Evolutionary conservation across 2,888 invertebrate species (phyloP).

Genomic region (Nemurella pictetii): DNA sequence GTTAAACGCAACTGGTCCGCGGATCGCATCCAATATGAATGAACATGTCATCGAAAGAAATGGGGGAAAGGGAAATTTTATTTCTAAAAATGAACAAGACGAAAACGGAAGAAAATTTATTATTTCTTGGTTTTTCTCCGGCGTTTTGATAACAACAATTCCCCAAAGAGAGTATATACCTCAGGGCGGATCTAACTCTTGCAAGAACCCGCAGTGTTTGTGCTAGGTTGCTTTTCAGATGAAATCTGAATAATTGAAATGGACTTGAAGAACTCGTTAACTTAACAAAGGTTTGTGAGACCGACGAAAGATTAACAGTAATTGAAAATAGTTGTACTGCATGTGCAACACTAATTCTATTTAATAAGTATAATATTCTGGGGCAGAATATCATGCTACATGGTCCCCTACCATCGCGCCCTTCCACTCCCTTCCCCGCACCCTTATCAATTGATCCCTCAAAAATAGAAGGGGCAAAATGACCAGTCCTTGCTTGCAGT

Average conservation of each 20-base stretch:
- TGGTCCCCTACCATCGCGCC: too few relatives aligned
- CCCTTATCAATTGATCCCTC: too few relatives aligned
- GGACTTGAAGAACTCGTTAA: background rate
- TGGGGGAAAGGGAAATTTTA: slow-evolving; percentile 13
- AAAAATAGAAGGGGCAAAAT: too few relatives aligned
- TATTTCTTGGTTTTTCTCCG: background rate
- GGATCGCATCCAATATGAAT: slow-evolving; percentile 19
- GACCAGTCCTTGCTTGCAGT: too few relatives aligned
- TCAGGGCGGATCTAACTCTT: too few relatives aligned
- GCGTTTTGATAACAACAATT: background rate
- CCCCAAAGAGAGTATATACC: background rate
- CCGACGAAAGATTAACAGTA: too few relatives aligned
- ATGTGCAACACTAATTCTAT: too few relatives aligned
- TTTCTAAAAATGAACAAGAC: slow-evolving; percentile 8
- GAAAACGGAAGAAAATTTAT: background rate
- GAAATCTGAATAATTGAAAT: background rate
- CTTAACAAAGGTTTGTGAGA: too few relatives aligned
- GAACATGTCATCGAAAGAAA: slow-evolving; percentile 25
- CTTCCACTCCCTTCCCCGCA: too few relatives aligned
- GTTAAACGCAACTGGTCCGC: background rate
- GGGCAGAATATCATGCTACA: too few relatives aligned
- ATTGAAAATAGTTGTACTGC: too few relatives aligned
- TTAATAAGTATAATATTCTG: too few relatives aligned
- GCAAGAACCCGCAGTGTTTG: background rate
- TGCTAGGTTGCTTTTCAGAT: background rate